Percentiles rank a stretch among this genome's conserved stretches.
Conservation (phyloP, 2,113 vertebrate genomes). For the Myotis yumanensis region DNA sequence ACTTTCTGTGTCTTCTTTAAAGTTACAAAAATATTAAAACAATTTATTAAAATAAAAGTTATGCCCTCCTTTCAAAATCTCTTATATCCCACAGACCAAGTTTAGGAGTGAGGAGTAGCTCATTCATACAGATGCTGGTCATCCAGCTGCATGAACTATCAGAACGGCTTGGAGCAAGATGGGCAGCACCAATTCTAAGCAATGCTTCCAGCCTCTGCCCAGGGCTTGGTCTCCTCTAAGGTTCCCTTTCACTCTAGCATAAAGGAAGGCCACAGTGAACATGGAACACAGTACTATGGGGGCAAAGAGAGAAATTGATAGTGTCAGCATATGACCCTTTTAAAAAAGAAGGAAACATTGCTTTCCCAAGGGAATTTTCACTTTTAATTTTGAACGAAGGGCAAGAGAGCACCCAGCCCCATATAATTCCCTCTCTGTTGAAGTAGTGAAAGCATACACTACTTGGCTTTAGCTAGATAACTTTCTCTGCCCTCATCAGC, state of each 20-base stretch:
- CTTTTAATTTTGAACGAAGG: not conserved
- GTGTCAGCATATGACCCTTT: not conserved
- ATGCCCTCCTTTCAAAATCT: not conserved
- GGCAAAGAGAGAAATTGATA: not conserved
- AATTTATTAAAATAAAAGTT: not conserved
- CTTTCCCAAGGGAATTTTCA: not conserved
- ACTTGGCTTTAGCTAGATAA: not conserved
- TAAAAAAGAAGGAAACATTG: not conserved
- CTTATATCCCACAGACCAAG: not conserved
- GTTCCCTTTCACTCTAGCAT: not conserved
- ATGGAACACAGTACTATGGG: too few relatives aligned
- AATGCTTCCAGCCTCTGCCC: not conserved
- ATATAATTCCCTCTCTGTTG: not conserved
- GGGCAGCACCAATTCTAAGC: fast-evolving
- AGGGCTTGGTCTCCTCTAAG: not conserved
- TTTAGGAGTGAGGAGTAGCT: not conserved
- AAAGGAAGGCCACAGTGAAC: not conserved
- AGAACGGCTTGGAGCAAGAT: not conserved
- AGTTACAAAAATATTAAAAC: not conserved
- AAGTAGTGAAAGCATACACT: not conserved
- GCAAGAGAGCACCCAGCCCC: not conserved
- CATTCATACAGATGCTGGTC: too few relatives aligned
- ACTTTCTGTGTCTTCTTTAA: not conserved
- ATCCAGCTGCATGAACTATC: fast-evolving
- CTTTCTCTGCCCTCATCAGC: not conserved